Evolutionary conservation across 2,113 vertebrate species (phyloP), one percentile per base, ranked within the genome.

Genomic region (Pterocles burchelli): DNA sequence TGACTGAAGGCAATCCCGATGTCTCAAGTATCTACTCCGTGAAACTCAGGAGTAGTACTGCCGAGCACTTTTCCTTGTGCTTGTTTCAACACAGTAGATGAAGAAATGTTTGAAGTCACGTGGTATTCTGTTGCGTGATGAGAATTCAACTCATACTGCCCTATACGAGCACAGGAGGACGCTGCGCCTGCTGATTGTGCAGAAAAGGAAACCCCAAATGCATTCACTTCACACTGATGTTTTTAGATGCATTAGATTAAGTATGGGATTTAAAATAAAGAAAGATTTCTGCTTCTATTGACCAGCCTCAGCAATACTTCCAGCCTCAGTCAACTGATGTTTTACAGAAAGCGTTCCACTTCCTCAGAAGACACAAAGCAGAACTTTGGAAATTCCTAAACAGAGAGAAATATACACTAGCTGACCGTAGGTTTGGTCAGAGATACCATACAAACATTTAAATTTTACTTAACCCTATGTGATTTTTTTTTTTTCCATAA

Each of bases 1-100:
- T 96, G 97, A 96, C 97, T 96, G 95, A 97, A 94, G 93, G 96
- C 95, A 85, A 87, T 85, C 88, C 91, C 97, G 93, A 96, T 93
- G 96, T 97, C 96, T 95, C 91, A 57, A 6, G 19, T 43, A 90
- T 67, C 51, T 83, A 78, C 94, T 31, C 59, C 28, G 79, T 97
- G 95, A 88, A 97, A 97, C 95, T 55, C 45, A 1, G 82, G 43
- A 96, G 96, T 45, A 88, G 93, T 38, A 95, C 82, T 26, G 88
- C 89, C 5, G 22, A 74, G 90, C 1, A 48, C 63, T 79, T 93
- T 80, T 85, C 77, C 49, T 41, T 25, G 12, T 70, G 85, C 97
- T 95, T 80, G 61, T 97, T 95, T 96, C 90, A 87, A 93, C 95
- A 95, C 33, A 46, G 66, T 34, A 71, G 93, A n/a, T 91, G 84